A percentile compares a stretch with the other conserved stretches of the same genome.
Conservation (phyloP, 2,113 vertebrate species). For the Pluvialis apricaria region DNA sequence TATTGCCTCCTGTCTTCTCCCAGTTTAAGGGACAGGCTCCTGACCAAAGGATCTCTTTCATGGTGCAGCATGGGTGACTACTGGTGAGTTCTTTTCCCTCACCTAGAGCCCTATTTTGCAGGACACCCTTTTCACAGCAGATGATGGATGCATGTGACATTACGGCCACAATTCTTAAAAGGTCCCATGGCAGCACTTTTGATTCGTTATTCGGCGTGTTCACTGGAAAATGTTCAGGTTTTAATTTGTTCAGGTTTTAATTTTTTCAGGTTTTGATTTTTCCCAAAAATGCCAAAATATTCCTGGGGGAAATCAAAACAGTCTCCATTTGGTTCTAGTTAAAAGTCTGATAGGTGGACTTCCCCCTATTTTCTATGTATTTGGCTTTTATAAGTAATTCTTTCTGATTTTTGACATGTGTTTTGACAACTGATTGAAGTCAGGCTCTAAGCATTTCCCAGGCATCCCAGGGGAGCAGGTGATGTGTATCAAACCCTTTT, state of each 20-base stretch:
- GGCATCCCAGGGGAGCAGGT: not conserved
- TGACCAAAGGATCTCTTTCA: not conserved
- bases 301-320: not conserved
- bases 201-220: not conserved
- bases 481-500: not conserved
- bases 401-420: not conserved
- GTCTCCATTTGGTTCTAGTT: not conserved
- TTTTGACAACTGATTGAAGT: constrained; percentile 9
- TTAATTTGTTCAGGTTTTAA: not conserved
- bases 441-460: not conserved
- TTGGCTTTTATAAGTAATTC: not conserved
- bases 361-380: not conserved
- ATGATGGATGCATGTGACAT: not conserved
- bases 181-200: fast-evolving
- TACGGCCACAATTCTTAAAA: not conserved
- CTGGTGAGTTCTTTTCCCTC: not conserved
- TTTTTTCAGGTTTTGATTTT: not conserved
- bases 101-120: not conserved
- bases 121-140: not conserved
- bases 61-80: not conserved
- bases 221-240: not conserved
- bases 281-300: not conserved
- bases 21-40: not conserved
- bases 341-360: not conserved
- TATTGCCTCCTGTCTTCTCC: not conserved